phyloP scores from a whole-genome alignment of 2,888 invertebrate genomes.

The Idaea straminata region DNA sequence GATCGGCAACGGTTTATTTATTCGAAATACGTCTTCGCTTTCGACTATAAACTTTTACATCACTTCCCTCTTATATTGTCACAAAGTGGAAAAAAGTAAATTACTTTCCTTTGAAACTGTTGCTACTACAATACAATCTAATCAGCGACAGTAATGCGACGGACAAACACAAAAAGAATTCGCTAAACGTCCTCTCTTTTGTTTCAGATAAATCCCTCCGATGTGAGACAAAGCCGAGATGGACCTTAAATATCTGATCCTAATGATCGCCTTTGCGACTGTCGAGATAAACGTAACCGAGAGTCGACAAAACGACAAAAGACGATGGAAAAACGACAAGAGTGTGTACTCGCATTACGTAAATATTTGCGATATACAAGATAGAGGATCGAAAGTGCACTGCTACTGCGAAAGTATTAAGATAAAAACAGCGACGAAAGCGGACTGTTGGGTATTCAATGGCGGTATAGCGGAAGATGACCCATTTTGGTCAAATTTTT shows the following conservation, averaged over 20 bases:
- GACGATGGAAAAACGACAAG: slow-evolving; percentile 72
- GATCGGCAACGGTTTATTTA: not conserved
- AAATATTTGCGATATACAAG: slow-evolving; percentile 81
- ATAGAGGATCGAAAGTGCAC: slow-evolving; percentile 79
- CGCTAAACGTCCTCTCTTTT: slow-evolving; percentile 53
- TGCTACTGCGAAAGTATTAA: slow-evolving; percentile 84
- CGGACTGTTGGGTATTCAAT: slow-evolving; percentile 89
- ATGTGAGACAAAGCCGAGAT: slow-evolving; percentile 61
- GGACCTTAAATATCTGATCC: slow-evolving; percentile 72
- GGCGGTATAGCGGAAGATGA: slow-evolving; percentile 85
- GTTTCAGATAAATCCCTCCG: slow-evolving; percentile 65
- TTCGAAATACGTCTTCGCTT: slow-evolving; percentile 16
- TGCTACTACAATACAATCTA: slow-evolving; percentile 47
- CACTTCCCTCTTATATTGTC: slow-evolving; percentile 28
- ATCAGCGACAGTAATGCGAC: slow-evolving; percentile 49
- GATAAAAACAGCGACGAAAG: slow-evolving; percentile 82
- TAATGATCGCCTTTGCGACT: slow-evolving; percentile 72
- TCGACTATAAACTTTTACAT: slow-evolving; percentile 26
- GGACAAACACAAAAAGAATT: slow-evolving; percentile 43
- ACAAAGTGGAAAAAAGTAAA: slow-evolving; percentile 39
- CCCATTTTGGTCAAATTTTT: slow-evolving; percentile 87
- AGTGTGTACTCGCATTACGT: slow-evolving; percentile 64
- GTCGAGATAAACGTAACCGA: slow-evolving; percentile 74
- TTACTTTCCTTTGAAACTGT: slow-evolving; percentile 40
- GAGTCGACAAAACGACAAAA: slow-evolving; percentile 71